Evolutionary conservation across 2,113 vertebrate species (phyloP), one percentile per base, ranked within the genome.

Genomic region (Periophthalmus modestus): DNA sequence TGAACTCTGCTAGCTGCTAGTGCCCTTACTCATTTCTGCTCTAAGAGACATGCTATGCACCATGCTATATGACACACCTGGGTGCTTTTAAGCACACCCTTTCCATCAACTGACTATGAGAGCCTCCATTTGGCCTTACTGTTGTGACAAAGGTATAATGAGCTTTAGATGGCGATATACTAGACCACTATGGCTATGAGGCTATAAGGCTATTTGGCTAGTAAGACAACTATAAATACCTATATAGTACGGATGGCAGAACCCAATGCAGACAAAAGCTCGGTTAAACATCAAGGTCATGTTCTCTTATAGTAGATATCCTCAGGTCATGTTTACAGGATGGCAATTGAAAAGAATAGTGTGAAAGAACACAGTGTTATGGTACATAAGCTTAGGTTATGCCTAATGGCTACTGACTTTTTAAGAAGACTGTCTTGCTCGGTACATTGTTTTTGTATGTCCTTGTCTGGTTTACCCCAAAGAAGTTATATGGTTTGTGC

Each of bases 121-220:
- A 92, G 90, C 91, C 87, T 90, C 89, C 91, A 93, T 93, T 92
- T 93, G 88, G 85, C 87, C 85, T 88, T 85, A 87, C 85, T 85
- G 89, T 88, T 90, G 85, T 90, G 89, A 89, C 89, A 89, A 89
- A 89, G 88, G 90, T 89, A 88, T 94, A 93, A 93, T 93, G 92
- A 93, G 91, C 87, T 89, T 89, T 94, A 91, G 92, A 93, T 93
- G 92, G 91, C 84, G 85, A 75, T 90, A 87, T 89, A 89, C 87
- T 84, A 89, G 78, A 85, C 85, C 66, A 76, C 87, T 73, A 90
- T 84, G 78, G 87, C 89, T 87, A 71, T 87, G 89, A 75, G 85
- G 86, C 89, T 87, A 71, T 87, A 90, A 77, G 85, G 86, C 89
- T 84, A 88, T 91, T 91, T 90, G 86, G 88, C 87, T 83, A 81